Percentiles rank a stretch among this genome's conserved stretches.
Evolutionary conservation across 1,140 invertebrate species (phyloP).

Genomic region (Globodera ellingtonae): DNA sequence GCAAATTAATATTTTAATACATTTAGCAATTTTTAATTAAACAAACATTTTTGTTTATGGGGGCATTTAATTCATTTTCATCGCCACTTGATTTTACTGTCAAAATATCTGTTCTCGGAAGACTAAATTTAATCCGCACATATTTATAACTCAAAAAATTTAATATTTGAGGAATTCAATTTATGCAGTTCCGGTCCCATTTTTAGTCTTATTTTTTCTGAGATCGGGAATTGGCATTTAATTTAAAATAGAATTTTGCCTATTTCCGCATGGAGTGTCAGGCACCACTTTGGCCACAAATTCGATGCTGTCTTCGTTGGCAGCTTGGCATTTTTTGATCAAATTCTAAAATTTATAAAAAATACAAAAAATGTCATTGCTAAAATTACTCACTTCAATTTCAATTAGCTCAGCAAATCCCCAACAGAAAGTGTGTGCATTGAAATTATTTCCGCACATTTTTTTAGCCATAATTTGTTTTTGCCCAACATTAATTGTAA

Average conservation of each 20-base stretch:
- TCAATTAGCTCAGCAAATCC: no score
- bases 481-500: neutral
- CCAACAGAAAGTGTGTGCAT: neutral
- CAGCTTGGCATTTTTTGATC: neutral
- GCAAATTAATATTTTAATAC: no score
- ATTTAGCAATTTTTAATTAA: neutral
- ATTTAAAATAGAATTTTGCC: neutral
- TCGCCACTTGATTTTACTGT: neutral
- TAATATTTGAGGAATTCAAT: neutral
- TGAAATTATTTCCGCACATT: neutral
- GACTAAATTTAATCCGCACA: neutral
- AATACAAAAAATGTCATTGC: no score
- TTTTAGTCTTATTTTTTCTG: no score
- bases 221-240: no score
- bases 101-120: neutral
- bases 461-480: neutral
- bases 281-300: neutral
- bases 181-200: no score
- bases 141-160: no score
- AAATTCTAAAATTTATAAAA: neutral
- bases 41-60: neutral
- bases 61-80: neutral
- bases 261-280: neutral
- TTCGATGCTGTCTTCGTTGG: neutral
- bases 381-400: neutral